Evolutionary conservation across 2,797 vertebrate genomes (phyloP).

Genomic region (Cynopterus sphinx): DNA sequence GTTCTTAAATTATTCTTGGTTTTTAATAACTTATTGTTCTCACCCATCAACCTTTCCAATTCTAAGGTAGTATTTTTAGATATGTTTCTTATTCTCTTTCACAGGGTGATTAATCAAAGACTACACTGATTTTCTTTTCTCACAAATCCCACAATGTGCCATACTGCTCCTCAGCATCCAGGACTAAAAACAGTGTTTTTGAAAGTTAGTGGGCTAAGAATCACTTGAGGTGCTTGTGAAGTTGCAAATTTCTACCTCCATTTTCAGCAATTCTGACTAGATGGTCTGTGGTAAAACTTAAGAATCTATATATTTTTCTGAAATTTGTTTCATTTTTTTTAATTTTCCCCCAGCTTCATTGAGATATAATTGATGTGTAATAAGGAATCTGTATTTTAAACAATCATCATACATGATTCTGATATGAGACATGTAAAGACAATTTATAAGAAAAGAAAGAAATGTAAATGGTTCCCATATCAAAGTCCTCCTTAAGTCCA

Average conservation of each 20-base stretch:
- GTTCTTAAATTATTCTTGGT: slow-evolving; percentile 77
- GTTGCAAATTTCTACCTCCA: not conserved
- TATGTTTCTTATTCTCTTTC: slow-evolving; percentile 62
- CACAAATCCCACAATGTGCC: not conserved
- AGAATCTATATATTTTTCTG: not conserved
- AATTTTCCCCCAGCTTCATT: not conserved
- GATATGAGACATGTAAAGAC: not conserved
- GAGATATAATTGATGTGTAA: not conserved
- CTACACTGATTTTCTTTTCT: slow-evolving; percentile 45
- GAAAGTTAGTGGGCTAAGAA: not conserved
- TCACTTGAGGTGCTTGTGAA: not conserved
- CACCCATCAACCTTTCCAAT: slow-evolving; percentile 75
- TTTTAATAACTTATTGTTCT: slow-evolving; percentile 78
- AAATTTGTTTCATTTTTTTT: not conserved
- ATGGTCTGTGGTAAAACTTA: not conserved
- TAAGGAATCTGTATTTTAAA: not conserved
- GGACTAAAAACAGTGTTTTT: not conserved
- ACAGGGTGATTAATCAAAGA: slow-evolving; percentile 68
- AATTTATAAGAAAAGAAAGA: slow-evolving; percentile 39
- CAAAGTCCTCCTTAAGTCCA: not conserved
- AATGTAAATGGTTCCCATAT: not conserved
- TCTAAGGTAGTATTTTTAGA: slow-evolving; percentile 79
- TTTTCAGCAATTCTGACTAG: not conserved
- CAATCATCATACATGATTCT: not conserved
- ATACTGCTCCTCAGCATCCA: not conserved